Base-by-base conservation (phyloP, 2,113 vertebrate species). In the Catagonus wagneri region DNA sequence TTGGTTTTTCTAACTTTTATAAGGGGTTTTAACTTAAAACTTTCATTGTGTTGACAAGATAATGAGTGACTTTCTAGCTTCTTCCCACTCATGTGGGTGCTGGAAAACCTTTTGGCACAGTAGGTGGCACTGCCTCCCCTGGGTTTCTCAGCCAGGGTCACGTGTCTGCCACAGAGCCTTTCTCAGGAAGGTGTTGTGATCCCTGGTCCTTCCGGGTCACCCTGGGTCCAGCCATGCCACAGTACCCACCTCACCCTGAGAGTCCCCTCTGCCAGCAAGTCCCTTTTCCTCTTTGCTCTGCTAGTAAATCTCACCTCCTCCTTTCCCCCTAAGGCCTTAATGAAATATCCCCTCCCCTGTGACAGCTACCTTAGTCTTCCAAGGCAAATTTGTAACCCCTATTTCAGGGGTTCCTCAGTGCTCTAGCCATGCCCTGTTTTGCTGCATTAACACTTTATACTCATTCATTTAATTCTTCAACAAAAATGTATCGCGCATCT, bases 41-140 rank as follows among this genome's bases (percentile, higher is more conserved):
- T 34, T 63, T 3, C 60, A 27, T 29, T 10, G 32, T 87, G 20
- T n/a, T 63, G 25, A 34, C 56, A 27, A 54, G 16, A 29, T 39
- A 52, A 15, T 16, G 34, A 27, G 13, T 20, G 16, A 84, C 34
- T 76, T 52, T 29, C 69, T 74, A 11, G 23, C 14, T 69, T 60
- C 72, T 66, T 68, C 71, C 50, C 29, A 14, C 4, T 22, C 19
- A 14, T 16, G 13, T 36, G 12, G 1, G 13, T n/a, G 34, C 44
- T 44, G 44, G 72, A 83, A 71, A n/a, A 44, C 80, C 66, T 2
- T 54, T 58, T 56, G 7, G 27, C 56, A 88, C 98, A 96, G 97
- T 14, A 98, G 98, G 86, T 96, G 97, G 98, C 97, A 95, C 92
- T 87, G 65, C 95, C 90, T 27, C 15, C 72, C 72, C 68, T 58